phyloP scores from a whole-genome alignment of 2,113 vertebrate genomes.

The Chloebia gouldiae region DNA sequence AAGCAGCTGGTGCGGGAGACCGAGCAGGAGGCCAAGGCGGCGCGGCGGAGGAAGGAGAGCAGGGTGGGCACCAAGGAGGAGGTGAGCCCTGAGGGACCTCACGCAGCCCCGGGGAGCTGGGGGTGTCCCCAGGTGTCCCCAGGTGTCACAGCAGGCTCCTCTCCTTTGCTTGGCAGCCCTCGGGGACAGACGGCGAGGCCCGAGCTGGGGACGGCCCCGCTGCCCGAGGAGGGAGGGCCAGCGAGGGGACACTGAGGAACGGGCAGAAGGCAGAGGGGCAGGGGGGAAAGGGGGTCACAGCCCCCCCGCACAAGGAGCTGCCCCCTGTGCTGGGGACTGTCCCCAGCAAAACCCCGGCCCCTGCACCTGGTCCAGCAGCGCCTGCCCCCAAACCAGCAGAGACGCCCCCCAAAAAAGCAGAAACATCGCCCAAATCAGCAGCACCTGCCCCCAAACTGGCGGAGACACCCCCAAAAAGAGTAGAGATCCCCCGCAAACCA shows the following conservation, averaged over 20 bases:
- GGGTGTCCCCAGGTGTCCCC: background rate
- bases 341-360: background rate
- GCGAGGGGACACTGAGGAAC: slow-evolving; percentile 31
- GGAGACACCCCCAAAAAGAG: fast-evolving
- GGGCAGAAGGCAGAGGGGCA: slow-evolving; percentile 33
- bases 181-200: slow-evolving; percentile 74
- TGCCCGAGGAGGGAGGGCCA: slow-evolving; percentile 45
- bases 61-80: slow-evolving; percentile 26
- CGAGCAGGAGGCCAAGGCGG: slow-evolving; percentile 84
- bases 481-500: background rate
- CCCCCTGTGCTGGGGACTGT: background rate
- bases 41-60: slow-evolving; percentile 75
- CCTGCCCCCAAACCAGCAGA: background rate
- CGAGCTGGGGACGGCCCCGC: slow-evolving; percentile 64
- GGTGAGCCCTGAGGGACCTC: background rate
- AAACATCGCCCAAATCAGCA: background rate
- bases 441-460: background rate
- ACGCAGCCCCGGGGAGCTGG: fast-evolving
- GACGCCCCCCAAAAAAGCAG: background rate
- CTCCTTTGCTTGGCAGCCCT: slow-evolving; percentile 35
- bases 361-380: background rate
- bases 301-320: background rate
- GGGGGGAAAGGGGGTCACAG: background rate
- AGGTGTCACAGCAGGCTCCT: fast-evolving
- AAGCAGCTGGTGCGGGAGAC: slow-evolving; percentile 92